Evolutionary conservation across 2,113 vertebrate species (phyloP), one percentile per base, ranked within the genome.

Genomic region (Xiphophorus maculatus): DNA sequence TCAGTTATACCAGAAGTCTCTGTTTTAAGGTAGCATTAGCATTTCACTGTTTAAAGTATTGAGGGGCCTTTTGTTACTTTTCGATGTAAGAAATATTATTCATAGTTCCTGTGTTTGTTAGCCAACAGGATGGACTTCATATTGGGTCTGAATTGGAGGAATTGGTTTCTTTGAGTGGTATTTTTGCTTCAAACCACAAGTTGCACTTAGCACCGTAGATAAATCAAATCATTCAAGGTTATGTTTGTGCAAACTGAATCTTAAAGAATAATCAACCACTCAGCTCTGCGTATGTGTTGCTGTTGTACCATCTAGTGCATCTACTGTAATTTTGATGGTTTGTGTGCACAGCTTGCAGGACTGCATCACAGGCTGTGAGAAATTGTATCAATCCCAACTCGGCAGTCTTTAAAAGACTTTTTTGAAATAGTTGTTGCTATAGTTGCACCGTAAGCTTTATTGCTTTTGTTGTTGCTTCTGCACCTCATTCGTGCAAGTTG

Each of bases 401-500:
- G 8, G 22, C 14, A 29, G 12, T 63, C 15, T 32, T 63, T 30
- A 58, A 25, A n/a, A 25, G 7, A 58, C 9, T 8, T 19, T 5
- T 63, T 63, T 63, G 4, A 19, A 19, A 19, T 17, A 30, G 28
- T 15, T 15, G 4, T 63, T 15, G 29, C 27, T 6, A 29, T 5
- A 29, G 10, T 28, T 61, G 28, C 27, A 19, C 27, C 11, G 4
- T 62, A 62, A 28, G 60, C 40, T 32, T 19, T 32, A 4, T 32
- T 63, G 62, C 1, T 8, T 63, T 66, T 70, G 2, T 54, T 54
- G 15, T 44, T 48, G n/a, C 3, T 25, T 61, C 32, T 13, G 32
- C n/a, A 37, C 14, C 10, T 42, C 58, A 27, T 70, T 76, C 51
- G n/a, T n/a, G 7, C n/a, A 73, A 68, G 10, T 70, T 62, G 32